A percentile compares a stretch with the other conserved stretches of the same genome.
Evolutionary conservation across 1,140 invertebrate genomes (phyloP).

Genomic region (Bombus difficillimus): DNA sequence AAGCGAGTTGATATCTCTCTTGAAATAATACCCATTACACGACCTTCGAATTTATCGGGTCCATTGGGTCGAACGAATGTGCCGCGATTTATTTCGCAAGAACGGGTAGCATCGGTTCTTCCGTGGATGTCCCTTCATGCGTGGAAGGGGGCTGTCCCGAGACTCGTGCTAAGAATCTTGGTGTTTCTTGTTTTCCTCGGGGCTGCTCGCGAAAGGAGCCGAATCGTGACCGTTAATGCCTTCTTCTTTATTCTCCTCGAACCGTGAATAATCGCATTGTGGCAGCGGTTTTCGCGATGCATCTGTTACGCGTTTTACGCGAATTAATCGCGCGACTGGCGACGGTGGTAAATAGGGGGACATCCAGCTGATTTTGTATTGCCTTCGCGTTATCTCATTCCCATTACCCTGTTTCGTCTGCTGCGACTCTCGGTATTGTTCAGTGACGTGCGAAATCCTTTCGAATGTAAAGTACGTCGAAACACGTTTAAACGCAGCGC

Average conservation of each 20-base stretch:
- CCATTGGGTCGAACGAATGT: neutral
- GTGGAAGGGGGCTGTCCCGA: slow-evolving; percentile 15
- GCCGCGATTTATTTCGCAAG: slow-evolving; percentile 2
- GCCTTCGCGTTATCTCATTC: neutral
- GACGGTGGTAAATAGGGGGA: neutral
- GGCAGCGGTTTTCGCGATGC: slow-evolving; percentile 51
- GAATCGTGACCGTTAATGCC: slow-evolving; percentile 58
- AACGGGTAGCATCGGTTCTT: neutral
- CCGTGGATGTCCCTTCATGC: slow-evolving; percentile 27
- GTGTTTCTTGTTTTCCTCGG: slow-evolving; percentile 50
- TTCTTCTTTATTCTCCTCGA: slow-evolving; percentile 48
- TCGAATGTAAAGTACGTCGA: neutral
- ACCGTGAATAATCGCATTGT: slow-evolving; percentile 65
- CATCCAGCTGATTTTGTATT: neutral
- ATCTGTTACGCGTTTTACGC: slow-evolving; percentile 19
- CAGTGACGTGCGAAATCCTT: neutral
- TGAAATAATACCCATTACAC: neutral
- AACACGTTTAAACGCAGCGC: too few species aligned
- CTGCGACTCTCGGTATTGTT: neutral
- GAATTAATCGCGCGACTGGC: slow-evolving; percentile 21
- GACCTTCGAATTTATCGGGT: too few species aligned
- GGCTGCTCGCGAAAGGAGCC: slow-evolving; percentile 20
- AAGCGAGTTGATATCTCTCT: neutral
- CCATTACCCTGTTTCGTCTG: neutral
- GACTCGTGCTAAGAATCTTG: slow-evolving; percentile 42